Conservation (phyloP, 1,140 invertebrate genomes). For the Heliconius congener region DNA sequence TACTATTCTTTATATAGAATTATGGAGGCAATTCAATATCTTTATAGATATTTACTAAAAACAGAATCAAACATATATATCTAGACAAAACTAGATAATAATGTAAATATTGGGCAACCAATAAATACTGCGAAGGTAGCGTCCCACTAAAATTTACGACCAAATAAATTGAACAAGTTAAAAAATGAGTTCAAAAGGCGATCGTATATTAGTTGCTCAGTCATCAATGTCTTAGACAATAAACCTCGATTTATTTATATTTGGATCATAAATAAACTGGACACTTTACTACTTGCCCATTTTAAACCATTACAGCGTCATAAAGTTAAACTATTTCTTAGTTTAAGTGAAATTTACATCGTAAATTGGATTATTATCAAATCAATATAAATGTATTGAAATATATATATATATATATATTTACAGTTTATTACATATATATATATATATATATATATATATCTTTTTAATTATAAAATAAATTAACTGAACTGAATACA, state of each 20-base stretch:
- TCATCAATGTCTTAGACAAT: constrained; percentile 63
- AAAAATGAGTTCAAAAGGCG: constrained; percentile 66
- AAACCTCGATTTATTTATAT: constrained; percentile 52
- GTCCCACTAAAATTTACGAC: constrained; percentile 43
- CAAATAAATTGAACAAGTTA: constrained; percentile 53
- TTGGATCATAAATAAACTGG: constrained; percentile 58
- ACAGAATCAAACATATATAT: no score
- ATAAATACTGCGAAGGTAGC: constrained; percentile 26
- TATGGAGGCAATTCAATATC: no score
- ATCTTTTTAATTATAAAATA: no score
- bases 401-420: background rate
- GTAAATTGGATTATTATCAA: constrained; percentile 41
- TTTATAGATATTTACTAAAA: no score
- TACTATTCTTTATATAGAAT: no score
- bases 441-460: no score
- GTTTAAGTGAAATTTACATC: constrained; percentile 43
- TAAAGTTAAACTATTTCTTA: constrained; percentile 52
- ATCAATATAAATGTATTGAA: background rate
- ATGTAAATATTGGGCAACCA: constrained; percentile 26
- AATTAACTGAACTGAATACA: no score
- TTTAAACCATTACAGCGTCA: constrained; percentile 69
- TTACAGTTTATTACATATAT: no score
- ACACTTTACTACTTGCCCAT: constrained; percentile 66
- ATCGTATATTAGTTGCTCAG: constrained; percentile 56
- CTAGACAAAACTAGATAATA: background rate